A percentile compares a stretch with the other conserved stretches of the same genome.
Evolutionary conservation across 1,140 invertebrate genomes (phyloP).

Genomic region (Anadara kagoshimensis): DNA sequence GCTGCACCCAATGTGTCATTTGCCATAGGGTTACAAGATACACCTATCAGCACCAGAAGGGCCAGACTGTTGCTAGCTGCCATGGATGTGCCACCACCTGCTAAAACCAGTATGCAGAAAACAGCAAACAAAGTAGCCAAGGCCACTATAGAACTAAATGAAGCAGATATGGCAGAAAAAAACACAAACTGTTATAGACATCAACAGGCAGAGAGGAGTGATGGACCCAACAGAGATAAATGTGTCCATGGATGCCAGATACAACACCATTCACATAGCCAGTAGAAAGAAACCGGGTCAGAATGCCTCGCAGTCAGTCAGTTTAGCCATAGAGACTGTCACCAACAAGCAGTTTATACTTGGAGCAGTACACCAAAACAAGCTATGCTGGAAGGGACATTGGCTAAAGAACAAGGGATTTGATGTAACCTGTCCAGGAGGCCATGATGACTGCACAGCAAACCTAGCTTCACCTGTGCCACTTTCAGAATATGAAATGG

Average conservation of each 20-base stretch:
- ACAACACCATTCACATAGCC: neutral
- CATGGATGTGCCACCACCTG: no score
- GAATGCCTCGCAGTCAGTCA: neutral
- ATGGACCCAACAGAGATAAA: neutral
- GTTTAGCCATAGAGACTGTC: slow-evolving; percentile 1
- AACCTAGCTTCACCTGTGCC: neutral
- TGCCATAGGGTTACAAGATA: no score
- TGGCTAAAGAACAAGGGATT: slow-evolving; percentile 8
- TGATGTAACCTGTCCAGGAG: neutral
- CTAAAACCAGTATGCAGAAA: no score
- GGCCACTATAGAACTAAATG: no score
- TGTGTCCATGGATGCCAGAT: neutral
- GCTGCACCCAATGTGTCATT: no score
- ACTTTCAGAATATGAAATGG: slow-evolving; percentile 2
- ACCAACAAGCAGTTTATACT: slow-evolving; percentile 1
- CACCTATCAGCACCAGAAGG: no score
- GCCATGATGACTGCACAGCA: slow-evolving; percentile 8
- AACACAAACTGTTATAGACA: no score
- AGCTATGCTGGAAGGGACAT: slow-evolving; percentile 4
- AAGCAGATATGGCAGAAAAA: no score
- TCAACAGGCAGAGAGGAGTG: no score
- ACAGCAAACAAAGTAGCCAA: no score
- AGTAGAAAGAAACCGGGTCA: slow-evolving; percentile 12
- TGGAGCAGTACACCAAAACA: neutral
- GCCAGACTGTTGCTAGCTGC: no score